A percentile compares a stretch with the other conserved stretches of the same genome.
These are phyloP conservation scores for Laticauda colubrina DNA, from an alignment of 2,113 vertebrate species.

Conservation along the genomic window DNA sequence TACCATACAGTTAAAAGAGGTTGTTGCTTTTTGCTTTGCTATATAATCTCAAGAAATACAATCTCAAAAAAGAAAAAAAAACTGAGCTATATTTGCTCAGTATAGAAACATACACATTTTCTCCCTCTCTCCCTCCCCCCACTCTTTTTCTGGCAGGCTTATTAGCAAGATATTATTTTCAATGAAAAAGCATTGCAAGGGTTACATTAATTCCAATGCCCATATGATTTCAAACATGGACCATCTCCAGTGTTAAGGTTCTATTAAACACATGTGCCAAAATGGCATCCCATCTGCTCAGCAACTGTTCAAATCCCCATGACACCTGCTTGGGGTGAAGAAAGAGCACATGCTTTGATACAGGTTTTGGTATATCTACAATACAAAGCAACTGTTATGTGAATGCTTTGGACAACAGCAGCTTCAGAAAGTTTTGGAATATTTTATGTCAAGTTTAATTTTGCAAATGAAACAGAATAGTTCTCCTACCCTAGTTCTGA, in stretches of 20 bases:
- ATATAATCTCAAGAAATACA: neutral
- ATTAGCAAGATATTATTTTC: constrained; percentile 6
- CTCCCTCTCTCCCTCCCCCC: too few relatives aligned
- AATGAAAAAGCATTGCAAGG: constrained; percentile 23
- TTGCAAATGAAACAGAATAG: constrained; percentile 20
- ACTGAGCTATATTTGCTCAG: constrained; percentile 29
- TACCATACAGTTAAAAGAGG: neutral
- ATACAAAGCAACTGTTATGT: constrained; percentile 67
- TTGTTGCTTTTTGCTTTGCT: neutral
- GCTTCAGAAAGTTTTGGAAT: constrained; percentile 49
- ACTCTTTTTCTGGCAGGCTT: constrained; percentile 17
- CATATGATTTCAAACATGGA: constrained; percentile 14
- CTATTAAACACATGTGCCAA: constrained; percentile 55
- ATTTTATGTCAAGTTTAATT: constrained; percentile 46
- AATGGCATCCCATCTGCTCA: constrained; percentile 69
- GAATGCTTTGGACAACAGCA: neutral
- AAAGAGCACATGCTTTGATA: constrained; percentile 41
- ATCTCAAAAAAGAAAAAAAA: constrained; percentile 38
- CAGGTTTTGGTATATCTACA: constrained; percentile 56
- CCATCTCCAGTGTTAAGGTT: constrained; percentile 25
- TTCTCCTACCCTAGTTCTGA: neutral
- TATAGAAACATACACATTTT: constrained; percentile 26
- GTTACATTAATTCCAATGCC: constrained; percentile 12
- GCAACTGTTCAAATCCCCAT: constrained; percentile 64
- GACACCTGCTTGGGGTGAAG: constrained; percentile 61